Percentiles rank a stretch among this genome's conserved stretches.
Evolutionary conservation across 1,140 invertebrate genomes (phyloP).

Genomic region (Zaprionus ghesquierei): DNA sequence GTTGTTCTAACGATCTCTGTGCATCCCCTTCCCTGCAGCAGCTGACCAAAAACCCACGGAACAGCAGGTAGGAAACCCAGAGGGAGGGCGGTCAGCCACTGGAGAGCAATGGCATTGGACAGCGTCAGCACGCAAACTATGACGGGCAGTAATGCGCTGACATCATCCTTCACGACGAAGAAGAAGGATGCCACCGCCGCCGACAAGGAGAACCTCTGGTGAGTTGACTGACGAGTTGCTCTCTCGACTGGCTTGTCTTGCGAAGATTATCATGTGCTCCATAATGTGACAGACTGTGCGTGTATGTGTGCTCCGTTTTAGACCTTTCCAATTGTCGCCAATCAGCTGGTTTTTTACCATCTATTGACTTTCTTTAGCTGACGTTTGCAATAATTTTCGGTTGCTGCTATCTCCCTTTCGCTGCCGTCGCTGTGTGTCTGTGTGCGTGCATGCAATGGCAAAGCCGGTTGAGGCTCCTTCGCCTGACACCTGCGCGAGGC

Average conservation of each 20-base stretch:
- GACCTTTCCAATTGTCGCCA: neutral
- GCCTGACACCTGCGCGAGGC: conserved; percentile 2
- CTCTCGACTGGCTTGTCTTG: neutral
- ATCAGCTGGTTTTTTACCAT: conserved; percentile 32
- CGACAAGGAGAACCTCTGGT: conserved; percentile 81
- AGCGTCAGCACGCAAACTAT: conserved; percentile 68
- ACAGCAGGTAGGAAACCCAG: conserved; percentile 16
- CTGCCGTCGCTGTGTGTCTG: neutral
- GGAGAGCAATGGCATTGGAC: conserved; percentile 64
- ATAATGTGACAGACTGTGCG: too few species aligned
- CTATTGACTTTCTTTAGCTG: conserved; percentile 64
- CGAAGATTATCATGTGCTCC: neutral
- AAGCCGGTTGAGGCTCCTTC: conserved; percentile 17
- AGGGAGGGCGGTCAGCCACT: neutral
- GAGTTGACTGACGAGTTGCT: too few species aligned
- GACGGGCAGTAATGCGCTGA: conserved; percentile 74
- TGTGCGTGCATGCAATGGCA: neutral
- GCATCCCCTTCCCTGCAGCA: conserved; percentile 12
- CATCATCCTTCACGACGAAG: conserved; percentile 78
- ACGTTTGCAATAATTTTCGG: conserved; percentile 58
- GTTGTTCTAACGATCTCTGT: neutral
- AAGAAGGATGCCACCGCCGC: conserved; percentile 74
- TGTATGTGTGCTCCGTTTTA: neutral
- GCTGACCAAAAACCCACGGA: conserved; percentile 19
- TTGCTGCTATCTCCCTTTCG: conserved; percentile 2